Conservation (phyloP, 2,797 vertebrate genomes). For the Mico argentatus region DNA sequence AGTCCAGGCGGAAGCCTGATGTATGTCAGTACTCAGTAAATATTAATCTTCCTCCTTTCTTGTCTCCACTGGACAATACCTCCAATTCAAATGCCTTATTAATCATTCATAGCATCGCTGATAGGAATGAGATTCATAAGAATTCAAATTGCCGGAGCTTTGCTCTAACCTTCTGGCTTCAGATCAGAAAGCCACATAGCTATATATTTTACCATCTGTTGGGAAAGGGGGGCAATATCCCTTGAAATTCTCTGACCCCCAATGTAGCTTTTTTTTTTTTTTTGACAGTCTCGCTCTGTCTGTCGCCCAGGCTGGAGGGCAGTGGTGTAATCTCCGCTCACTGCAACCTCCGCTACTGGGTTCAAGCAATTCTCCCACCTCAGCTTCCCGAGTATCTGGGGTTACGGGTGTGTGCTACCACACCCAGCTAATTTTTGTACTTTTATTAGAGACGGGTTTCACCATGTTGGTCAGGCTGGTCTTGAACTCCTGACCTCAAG, state of each 20-base stretch:
- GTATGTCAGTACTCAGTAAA: neutral
- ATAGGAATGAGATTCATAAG: slow-evolving; percentile 43
- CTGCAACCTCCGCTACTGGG: neutral
- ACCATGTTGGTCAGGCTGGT: neutral
- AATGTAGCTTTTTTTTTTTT: neutral
- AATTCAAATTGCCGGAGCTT: slow-evolving; percentile 5
- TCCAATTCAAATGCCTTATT: slow-evolving; percentile 46
- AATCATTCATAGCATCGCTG: slow-evolving; percentile 42
- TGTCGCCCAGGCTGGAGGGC: neutral
- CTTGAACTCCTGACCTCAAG: neutral
- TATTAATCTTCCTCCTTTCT: slow-evolving; percentile 4
- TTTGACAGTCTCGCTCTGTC: neutral
- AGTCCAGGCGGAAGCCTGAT: neutral
- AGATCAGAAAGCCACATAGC: neutral
- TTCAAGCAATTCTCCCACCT: neutral
- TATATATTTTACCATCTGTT: neutral
- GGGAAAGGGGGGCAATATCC: neutral
- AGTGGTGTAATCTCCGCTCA: neutral
- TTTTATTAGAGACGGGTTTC: neutral
- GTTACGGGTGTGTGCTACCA: neutral
- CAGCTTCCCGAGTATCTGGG: neutral
- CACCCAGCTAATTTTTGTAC: neutral
- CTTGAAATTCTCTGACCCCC: neutral
- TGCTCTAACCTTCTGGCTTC: neutral
- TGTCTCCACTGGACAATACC: neutral